These are phyloP conservation scores for Megaustenia siamemsis DNA, from an alignment of 2,888 invertebrate genomes.

Conservation along the genomic window DNA sequence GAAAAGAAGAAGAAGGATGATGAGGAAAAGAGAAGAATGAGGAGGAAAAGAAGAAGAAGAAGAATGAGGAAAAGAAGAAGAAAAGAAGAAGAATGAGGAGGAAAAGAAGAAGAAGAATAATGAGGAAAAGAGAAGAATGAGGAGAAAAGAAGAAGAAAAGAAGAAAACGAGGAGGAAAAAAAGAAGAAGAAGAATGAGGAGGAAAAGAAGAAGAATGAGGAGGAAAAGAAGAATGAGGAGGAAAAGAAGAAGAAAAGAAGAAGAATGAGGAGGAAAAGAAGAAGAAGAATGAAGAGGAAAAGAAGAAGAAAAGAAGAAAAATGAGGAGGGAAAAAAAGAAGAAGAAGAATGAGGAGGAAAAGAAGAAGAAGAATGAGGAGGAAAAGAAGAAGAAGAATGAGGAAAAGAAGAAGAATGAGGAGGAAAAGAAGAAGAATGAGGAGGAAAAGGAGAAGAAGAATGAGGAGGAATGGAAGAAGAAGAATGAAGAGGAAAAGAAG, in stretches of 20 bases:
- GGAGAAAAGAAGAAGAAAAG: background rate
- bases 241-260: background rate
- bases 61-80: background rate
- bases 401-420: too few relatives aligned
- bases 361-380: background rate
- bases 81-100: background rate
- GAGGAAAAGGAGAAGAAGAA: background rate
- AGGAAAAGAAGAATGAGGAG: background rate
- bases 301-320: background rate
- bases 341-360: background rate
- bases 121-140: background rate
- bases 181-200: background rate
- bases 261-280: too few relatives aligned
- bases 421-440: slow-evolving; percentile 3
- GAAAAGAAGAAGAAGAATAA: background rate
- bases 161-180: background rate
- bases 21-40: background rate
- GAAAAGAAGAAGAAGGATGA: background rate
- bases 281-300: background rate
- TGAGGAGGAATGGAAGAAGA: background rate
- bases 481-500: background rate
- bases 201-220: background rate
- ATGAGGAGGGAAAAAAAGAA: background rate
- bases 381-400: too few relatives aligned
- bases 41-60: background rate